Conservation (phyloP, 1,140 invertebrate genomes). For the Diabrotica virgifera region DNA sequence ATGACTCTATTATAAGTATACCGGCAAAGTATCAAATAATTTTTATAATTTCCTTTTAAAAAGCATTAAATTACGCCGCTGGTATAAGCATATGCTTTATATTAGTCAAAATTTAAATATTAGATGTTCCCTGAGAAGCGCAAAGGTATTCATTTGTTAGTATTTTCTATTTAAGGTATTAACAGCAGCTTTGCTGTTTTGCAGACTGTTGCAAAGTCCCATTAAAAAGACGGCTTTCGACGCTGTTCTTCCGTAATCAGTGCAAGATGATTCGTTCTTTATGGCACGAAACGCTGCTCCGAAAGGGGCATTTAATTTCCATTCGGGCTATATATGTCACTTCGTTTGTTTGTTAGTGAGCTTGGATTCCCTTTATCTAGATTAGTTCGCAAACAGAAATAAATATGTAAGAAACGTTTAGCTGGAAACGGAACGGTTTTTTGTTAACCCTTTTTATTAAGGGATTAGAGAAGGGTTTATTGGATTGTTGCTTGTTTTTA, state of each 20-base stretch:
- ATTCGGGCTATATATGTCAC: not conserved
- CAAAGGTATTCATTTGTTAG: not conserved
- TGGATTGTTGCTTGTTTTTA: not conserved
- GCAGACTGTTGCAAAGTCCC: conserved; percentile 9
- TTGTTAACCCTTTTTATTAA: conserved; percentile 3
- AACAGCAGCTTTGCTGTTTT: conserved; percentile 5
- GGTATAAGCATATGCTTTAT: too few relatives aligned
- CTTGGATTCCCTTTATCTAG: conserved; percentile 2
- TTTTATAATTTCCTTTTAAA: too few relatives aligned
- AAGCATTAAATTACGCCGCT: too few relatives aligned
- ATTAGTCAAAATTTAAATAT: too few relatives aligned
- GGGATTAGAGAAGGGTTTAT: not conserved
- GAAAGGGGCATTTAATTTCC: not conserved
- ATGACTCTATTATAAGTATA: too few relatives aligned
- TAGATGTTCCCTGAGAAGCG: too few relatives aligned
- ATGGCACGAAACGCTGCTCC: conserved; percentile 2
- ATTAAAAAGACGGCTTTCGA: conserved; percentile 3
- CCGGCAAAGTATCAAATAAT: too few relatives aligned
- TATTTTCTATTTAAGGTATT: not conserved
- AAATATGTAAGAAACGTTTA: conserved; percentile 1
- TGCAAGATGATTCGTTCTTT: conserved; percentile 8
- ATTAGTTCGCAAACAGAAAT: conserved; percentile 2
- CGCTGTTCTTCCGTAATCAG: conserved; percentile 4
- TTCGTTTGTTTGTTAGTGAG: conserved; percentile 2
- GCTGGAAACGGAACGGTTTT: not conserved